These are phyloP conservation scores for Spodoptera picta DNA, from an alignment of 2,888 invertebrate species.

Conservation along the genomic window DNA sequence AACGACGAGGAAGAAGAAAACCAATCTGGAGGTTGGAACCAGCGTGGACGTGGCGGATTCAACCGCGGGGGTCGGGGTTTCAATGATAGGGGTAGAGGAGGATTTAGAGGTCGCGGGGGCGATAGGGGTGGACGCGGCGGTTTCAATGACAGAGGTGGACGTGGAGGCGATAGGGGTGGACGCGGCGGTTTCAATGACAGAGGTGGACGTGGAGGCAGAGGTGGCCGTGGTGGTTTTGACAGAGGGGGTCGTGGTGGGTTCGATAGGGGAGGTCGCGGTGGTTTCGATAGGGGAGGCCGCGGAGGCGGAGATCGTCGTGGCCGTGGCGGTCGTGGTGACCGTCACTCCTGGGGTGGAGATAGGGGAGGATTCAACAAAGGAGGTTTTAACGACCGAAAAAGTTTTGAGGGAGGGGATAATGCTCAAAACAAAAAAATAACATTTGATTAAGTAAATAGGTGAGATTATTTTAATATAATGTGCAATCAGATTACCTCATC, in stretches of 20 bases:
- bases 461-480: conserved; percentile 43
- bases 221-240: conserved; percentile 68
- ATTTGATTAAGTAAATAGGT: conserved; percentile 88
- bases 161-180: conserved; percentile 65
- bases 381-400: conserved; percentile 90
- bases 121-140: conserved; percentile 69
- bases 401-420: conserved; percentile 87
- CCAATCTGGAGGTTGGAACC: conserved; percentile 70
- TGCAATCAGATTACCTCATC: neutral
- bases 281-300: conserved; percentile 64
- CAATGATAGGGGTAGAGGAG: conserved; percentile 70
- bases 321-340: conserved; percentile 74
- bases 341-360: conserved; percentile 83
- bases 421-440: conserved; percentile 93
- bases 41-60: conserved; percentile 68
- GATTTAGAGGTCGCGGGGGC: conserved; percentile 73
- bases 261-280: conserved; percentile 69
- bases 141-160: conserved; percentile 64
- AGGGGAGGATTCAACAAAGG: conserved; percentile 82
- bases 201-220: conserved; percentile 66
- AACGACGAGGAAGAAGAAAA: conserved; percentile 70
- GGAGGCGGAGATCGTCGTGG: conserved; percentile 70
- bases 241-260: conserved; percentile 74
- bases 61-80: conserved; percentile 69
- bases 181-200: conserved; percentile 69